phyloP scores from a whole-genome alignment of 2,888 invertebrate species.

The Tortricodes alternella region DNA sequence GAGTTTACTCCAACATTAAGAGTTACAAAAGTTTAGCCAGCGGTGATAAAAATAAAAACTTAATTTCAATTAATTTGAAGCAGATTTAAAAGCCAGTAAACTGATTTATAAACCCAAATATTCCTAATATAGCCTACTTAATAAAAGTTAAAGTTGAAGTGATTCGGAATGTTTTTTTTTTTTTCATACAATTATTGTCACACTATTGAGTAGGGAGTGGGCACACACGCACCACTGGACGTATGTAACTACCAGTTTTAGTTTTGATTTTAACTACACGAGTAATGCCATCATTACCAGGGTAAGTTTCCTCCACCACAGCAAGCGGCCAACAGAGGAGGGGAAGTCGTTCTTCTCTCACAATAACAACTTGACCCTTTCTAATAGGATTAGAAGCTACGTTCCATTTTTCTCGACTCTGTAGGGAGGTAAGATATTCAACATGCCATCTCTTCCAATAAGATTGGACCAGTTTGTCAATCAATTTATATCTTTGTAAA shows the following conservation, averaged over 20 bases:
- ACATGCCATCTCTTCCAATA: constrained; percentile 1
- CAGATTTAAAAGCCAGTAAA: no score
- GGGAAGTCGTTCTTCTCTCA: no score
- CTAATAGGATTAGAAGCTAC: background rate
- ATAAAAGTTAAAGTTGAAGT: no score
- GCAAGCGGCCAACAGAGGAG: no score
- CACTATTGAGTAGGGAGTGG: background rate
- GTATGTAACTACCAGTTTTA: background rate
- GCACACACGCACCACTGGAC: background rate
- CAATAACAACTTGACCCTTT: background rate
- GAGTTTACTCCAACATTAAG: no score
- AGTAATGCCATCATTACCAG: background rate
- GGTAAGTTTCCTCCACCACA: background rate
- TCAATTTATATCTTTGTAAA: background rate
- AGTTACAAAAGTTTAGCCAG: no score
- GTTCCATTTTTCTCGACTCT: background rate
- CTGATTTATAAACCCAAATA: no score
- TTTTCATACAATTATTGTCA: background rate
- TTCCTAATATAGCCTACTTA: no score
- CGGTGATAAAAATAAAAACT: no score
- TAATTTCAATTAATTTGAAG: no score
- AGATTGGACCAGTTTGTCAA: background rate
- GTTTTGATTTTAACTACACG: background rate
- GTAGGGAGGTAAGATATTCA: background rate
- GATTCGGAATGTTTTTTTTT: no score